Percentiles rank a stretch among this genome's conserved stretches.
phyloP scores from a whole-genome alignment of 1,140 invertebrate species.

The Drosophila novamexicana region DNA sequence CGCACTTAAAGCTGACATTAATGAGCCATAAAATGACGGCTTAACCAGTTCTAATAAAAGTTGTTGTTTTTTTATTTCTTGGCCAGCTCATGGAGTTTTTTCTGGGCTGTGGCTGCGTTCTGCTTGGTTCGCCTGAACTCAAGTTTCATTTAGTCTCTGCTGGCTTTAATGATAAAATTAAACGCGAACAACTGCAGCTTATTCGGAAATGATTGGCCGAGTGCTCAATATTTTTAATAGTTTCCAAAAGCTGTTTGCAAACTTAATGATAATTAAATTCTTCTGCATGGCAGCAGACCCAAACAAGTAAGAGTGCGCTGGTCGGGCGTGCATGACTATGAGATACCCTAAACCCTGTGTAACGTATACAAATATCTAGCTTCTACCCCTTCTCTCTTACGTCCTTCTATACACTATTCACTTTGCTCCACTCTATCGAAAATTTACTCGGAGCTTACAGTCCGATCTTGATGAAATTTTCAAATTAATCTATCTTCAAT shows the following conservation, averaged over 20 bases:
- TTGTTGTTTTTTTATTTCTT: conserved; percentile 22
- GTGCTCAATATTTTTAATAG: conserved; percentile 3
- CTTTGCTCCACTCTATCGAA: no score
- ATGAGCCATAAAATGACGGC: conserved; percentile 66
- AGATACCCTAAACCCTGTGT: no score
- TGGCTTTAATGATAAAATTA: conserved; percentile 4
- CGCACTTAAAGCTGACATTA: conserved; percentile 54
- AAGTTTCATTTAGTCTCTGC: background rate
- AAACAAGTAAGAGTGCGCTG: background rate
- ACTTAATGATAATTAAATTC: background rate
- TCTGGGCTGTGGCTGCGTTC: conserved; percentile 28
- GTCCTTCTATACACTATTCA: no score
- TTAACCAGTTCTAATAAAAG: conserved; percentile 58
- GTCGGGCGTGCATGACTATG: no score
- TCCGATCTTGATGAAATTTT: no score
- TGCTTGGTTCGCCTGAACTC: conserved; percentile 6
- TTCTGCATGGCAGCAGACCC: background rate
- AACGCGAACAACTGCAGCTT: background rate
- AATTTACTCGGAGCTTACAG: no score
- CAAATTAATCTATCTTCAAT: no score
- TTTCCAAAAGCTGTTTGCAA: background rate
- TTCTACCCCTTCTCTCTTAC: no score
- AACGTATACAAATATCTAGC: no score
- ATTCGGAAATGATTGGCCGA: conserved; percentile 2
- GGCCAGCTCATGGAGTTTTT: conserved; percentile 15